These are phyloP conservation scores for Microtus richardsoni DNA, from an alignment of 2,113 vertebrate species.

Conservation along the genomic window DNA sequence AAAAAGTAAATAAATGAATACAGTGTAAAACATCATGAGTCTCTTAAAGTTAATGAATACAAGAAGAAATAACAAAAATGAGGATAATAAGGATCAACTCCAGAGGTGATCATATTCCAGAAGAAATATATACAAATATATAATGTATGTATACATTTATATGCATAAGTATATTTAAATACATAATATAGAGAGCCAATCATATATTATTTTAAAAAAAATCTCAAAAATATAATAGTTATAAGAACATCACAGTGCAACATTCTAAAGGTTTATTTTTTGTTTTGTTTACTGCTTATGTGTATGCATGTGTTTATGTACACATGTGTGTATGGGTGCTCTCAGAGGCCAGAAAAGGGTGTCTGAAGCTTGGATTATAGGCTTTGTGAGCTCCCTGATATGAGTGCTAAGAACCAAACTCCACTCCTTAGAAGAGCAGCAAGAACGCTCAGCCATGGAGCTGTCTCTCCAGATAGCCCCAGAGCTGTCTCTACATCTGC, in stretches of 20 bases:
- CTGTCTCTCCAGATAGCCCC: too few relatives aligned
- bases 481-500: neutral
- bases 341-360: neutral
- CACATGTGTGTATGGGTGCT: neutral
- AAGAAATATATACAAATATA: neutral
- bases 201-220: neutral
- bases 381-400: neutral
- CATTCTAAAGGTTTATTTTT: neutral
- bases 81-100: neutral
- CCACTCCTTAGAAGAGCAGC: neutral
- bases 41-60: conserved; percentile 3
- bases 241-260: neutral
- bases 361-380: neutral
- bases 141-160: neutral
- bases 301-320: neutral
- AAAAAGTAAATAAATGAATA: neutral
- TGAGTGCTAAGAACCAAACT: neutral
- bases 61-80: neutral
- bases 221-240: conserved; percentile 5
- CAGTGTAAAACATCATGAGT: neutral
- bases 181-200: neutral
- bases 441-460: too few relatives aligned
- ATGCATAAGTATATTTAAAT: neutral
- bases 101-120: neutral
- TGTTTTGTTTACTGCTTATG: neutral